These are phyloP conservation scores for Oncorhynchus tshawytscha DNA, from an alignment of 2,113 vertebrate species.

Conservation along the genomic window DNA sequence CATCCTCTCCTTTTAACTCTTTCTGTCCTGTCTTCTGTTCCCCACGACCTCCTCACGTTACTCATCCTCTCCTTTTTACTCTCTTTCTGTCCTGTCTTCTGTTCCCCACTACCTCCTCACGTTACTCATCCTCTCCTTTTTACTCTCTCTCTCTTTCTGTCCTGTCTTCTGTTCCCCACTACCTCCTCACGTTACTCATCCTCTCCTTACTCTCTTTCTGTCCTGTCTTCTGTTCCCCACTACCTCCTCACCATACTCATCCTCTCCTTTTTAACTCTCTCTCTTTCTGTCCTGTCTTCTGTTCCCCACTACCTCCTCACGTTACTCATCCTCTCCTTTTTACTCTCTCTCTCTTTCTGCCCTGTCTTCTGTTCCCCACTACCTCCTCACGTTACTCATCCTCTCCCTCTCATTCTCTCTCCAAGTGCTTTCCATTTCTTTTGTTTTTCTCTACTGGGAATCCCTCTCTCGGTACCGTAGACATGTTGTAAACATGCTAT, in stretches of 20 bases:
- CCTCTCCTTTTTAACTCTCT: conserved; percentile 12
- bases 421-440: conserved; percentile 53
- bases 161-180: conserved; percentile 19
- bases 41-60: conserved; percentile 7
- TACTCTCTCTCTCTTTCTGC: background rate
- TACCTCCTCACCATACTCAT: background rate
- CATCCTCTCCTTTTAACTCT: conserved; percentile 8
- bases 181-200: background rate
- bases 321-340: background rate
- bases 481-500: conserved; percentile 52
- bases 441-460: conserved; percentile 61
- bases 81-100: conserved; percentile 20
- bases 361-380: conserved; percentile 21
- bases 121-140: background rate
- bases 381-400: background rate
- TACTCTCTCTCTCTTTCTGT: conserved; percentile 7
- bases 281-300: conserved; percentile 19
- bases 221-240: conserved; percentile 21
- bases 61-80: background rate
- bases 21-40: conserved; percentile 16
- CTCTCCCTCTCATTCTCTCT: conserved; percentile 21
- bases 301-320: conserved; percentile 17
- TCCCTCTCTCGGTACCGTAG: conserved; percentile 31
- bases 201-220: conserved; percentile 21
- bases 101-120: conserved; percentile 16